Conservation (phyloP, 2,888 invertebrate genomes). For the Diarsia brunnea region DNA sequence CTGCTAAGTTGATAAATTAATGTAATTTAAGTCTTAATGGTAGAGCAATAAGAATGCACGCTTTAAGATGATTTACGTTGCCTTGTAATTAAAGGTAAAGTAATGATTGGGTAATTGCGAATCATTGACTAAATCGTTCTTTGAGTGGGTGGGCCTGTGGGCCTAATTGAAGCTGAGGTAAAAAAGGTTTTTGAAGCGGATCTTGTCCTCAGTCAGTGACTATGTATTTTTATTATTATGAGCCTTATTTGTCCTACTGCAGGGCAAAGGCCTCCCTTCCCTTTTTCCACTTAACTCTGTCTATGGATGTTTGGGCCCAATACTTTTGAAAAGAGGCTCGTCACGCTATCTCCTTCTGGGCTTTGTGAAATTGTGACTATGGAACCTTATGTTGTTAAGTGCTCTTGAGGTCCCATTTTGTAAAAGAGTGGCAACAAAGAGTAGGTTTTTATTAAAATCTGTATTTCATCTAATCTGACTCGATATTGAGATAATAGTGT, state of each 20-base stretch:
- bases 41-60: constrained; percentile 15
- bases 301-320: too few relatives aligned
- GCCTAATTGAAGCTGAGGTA: constrained; percentile 1
- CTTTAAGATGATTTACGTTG: constrained; percentile 12
- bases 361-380: too few relatives aligned
- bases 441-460: not conserved
- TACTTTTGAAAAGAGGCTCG: too few relatives aligned
- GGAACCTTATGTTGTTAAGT: too few relatives aligned
- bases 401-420: too few relatives aligned
- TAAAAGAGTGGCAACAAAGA: not conserved
- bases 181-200: not conserved
- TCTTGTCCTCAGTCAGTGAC: not conserved
- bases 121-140: constrained; percentile 14
- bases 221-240: too few relatives aligned
- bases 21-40: constrained; percentile 29
- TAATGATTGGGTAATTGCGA: constrained; percentile 14
- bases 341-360: too few relatives aligned
- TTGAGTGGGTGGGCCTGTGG: constrained; percentile 25
- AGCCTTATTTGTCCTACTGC: too few relatives aligned
- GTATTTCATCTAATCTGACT: not conserved
- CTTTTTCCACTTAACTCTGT: too few relatives aligned
- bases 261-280: too few relatives aligned
- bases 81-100: constrained; percentile 28
- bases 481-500: not conserved
- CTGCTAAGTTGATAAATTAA: constrained; percentile 33